Conservation (phyloP, 2,888 invertebrate species). For the Cheiracanthium punctorium region DNA sequence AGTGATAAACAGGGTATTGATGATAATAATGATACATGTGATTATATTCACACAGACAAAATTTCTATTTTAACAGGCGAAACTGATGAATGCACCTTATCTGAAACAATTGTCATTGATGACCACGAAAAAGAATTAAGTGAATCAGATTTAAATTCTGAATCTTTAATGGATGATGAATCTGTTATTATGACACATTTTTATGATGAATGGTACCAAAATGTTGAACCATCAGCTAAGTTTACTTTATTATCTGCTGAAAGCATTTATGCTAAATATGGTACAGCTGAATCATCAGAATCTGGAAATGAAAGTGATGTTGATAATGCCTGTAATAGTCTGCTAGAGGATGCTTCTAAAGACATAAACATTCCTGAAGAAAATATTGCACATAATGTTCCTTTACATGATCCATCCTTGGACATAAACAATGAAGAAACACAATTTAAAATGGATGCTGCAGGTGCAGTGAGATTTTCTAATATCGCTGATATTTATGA, state of each 20-base stretch:
- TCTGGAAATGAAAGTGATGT: conserved; percentile 46
- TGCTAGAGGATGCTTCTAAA: background rate
- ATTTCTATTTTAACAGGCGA: too few species aligned
- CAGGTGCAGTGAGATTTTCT: too few species aligned
- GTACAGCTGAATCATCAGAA: conserved; percentile 25
- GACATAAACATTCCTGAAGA: background rate
- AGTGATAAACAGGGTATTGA: background rate
- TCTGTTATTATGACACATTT: conserved; percentile 56
- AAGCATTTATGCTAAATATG: conserved; percentile 34
- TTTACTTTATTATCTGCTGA: conserved; percentile 10
- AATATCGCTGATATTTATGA: too few species aligned
- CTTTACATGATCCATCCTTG: too few species aligned
- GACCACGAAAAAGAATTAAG: background rate
- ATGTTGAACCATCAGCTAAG: conserved; percentile 22
- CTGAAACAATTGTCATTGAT: background rate
- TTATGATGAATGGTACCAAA: conserved; percentile 63
- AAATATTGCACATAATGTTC: too few species aligned
- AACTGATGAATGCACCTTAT: background rate
- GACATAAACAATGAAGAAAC: too few species aligned
- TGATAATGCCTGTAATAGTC: conserved; percentile 23
- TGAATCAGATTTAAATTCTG: background rate
- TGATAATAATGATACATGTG: background rate
- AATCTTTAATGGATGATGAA: background rate
- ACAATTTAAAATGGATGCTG: too few species aligned
- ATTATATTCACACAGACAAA: background rate